Evolutionary conservation across 2,113 vertebrate species (phyloP).

Genomic region (Neolamprologus hecqui): DNA sequence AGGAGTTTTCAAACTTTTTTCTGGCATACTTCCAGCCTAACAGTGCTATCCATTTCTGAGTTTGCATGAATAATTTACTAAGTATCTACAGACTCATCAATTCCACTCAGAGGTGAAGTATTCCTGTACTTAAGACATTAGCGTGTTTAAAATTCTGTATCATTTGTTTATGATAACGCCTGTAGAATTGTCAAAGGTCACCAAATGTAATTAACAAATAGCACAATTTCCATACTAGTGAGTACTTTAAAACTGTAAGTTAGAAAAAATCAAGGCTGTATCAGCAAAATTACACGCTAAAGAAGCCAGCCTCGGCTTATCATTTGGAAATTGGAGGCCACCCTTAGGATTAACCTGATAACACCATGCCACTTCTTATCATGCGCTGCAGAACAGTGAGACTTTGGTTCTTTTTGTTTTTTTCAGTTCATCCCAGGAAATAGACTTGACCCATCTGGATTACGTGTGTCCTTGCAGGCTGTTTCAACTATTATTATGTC

Average conservation of each 20-base stretch:
- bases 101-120: not conserved
- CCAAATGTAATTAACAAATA: not conserved
- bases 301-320: not conserved
- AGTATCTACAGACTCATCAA: not conserved
- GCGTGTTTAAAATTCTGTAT: not conserved
- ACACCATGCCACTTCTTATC: not conserved
- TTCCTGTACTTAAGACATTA: not conserved
- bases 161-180: not conserved
- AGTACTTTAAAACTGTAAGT: not conserved
- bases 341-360: not conserved
- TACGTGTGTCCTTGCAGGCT: not conserved
- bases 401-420: not conserved
- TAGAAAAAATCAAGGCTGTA: not conserved
- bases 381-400: not conserved
- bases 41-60: not conserved
- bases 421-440: conserved; percentile 11
- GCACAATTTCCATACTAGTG: not conserved
- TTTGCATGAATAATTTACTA: not conserved
- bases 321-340: not conserved
- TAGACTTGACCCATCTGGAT: conserved; percentile 1
- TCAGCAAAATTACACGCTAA: not conserved
- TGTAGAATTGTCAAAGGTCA: not conserved
- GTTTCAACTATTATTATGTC: conserved; percentile 11
- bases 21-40: not conserved
- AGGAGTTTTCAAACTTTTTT: not conserved